Conservation (phyloP, 1,140 invertebrate species). For the Bactericera cockerelli region DNA sequence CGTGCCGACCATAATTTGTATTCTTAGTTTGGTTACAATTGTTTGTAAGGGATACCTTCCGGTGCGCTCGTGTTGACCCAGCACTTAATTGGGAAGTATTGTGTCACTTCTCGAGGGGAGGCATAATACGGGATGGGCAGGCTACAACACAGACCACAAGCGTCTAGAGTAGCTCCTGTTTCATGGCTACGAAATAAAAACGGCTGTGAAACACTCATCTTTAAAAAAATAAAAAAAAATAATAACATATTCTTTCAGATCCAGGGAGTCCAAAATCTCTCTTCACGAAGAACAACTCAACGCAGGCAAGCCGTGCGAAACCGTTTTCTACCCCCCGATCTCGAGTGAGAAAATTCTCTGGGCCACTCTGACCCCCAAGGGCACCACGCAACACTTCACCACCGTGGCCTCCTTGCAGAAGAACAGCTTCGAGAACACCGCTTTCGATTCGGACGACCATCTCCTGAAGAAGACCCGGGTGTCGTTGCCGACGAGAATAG, state of each 20-base stretch:
- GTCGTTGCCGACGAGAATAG: conserved; percentile 60
- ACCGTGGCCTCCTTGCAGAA: conserved; percentile 20
- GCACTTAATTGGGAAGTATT: too few species aligned
- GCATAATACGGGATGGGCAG: too few species aligned
- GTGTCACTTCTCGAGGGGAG: too few species aligned
- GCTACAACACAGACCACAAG: too few species aligned
- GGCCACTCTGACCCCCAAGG: conserved; percentile 65
- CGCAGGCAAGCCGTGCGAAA: conserved; percentile 27
- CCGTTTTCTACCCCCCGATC: conserved; percentile 34
- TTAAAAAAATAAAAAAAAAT: too few species aligned
- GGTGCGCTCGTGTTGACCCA: too few species aligned
- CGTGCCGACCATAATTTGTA: not conserved
- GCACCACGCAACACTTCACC: conserved; percentile 39
- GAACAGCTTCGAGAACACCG: conserved; percentile 47
- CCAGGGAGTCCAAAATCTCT: not conserved
- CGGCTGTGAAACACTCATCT: too few species aligned
- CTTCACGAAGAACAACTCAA: conserved; percentile 5
- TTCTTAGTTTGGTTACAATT: too few species aligned
- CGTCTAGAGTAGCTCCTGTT: too few species aligned
- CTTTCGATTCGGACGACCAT: conserved; percentile 55
- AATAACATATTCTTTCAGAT: too few species aligned
- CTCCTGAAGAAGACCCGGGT: conserved; percentile 36
- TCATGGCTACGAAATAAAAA: too few species aligned
- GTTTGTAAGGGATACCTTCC: too few species aligned
- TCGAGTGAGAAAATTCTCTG: conserved; percentile 55